Percentiles rank a stretch among this genome's conserved stretches.
These are phyloP conservation scores for Andrena dorsata DNA, from an alignment of 2,888 invertebrate species.

Conservation along the genomic window DNA sequence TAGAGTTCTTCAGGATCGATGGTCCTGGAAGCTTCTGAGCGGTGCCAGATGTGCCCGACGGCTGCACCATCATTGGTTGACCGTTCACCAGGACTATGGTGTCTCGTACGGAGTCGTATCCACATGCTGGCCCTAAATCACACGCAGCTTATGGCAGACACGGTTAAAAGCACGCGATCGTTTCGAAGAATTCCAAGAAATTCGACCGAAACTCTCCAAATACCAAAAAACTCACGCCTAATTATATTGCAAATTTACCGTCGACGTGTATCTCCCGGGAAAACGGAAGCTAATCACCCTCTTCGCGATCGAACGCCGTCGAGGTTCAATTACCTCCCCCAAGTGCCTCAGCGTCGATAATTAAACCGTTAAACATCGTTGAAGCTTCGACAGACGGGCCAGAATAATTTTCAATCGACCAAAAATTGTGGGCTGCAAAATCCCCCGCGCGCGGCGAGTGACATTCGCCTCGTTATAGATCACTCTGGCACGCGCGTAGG, in stretches of 20 bases:
- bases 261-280: no score
- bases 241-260: neutral
- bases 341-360: neutral
- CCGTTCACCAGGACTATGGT: slow-evolving; percentile 85
- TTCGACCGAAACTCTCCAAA: neutral
- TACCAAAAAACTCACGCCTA: no score
- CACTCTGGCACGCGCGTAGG: slow-evolving; percentile 6
- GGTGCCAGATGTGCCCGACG: slow-evolving; percentile 60
- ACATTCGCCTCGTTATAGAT: slow-evolving; percentile 22
- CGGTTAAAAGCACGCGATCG: neutral
- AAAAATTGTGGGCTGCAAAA: slow-evolving; percentile 4
- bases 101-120: slow-evolving; percentile 85
- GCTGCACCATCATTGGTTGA: slow-evolving; percentile 84
- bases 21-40: slow-evolving; percentile 82
- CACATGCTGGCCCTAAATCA: slow-evolving; percentile 77
- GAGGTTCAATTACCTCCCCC: neutral
- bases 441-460: neutral
- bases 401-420: slow-evolving; percentile 12
- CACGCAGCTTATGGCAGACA: neutral
- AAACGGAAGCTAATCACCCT: neutral
- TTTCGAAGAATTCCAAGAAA: neutral
- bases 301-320: neutral
- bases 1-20: slow-evolving; percentile 83
- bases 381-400: neutral
- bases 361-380: slow-evolving; percentile 10